Evolutionary conservation across 2,888 invertebrate genomes (phyloP), one percentile per base, ranked within the genome.

Genomic region (Camponotus fellah): DNA sequence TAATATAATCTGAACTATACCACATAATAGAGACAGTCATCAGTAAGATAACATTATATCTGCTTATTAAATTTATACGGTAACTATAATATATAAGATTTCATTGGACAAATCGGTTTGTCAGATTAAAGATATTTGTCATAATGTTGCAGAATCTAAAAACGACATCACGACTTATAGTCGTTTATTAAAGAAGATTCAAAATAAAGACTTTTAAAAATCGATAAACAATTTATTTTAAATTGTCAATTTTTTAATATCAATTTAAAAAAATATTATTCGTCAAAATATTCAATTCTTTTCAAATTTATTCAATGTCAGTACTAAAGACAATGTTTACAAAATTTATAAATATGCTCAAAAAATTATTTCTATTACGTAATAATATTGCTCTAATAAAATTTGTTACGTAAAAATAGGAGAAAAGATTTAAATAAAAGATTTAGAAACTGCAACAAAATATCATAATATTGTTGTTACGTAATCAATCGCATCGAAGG

Each of bases 11-110:
- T 69, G 46, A 80, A 26, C 12, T 46, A 46, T 32, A 26, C 37
- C 32, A 21, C 60, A 58, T 77, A 46, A 60, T 49, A 26, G 21
- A 71, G 43, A 58, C 34, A 77, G 43, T n/a, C 58, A 9, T 26
- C 26, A 6, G 58, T 40, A 21, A 69, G 58, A 71, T 71, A 79
- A 71, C 26, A 60, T 46, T 49, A n/a, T 21, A 46, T 49, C 32
- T 43, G 60, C 34, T 58, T 17, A 72, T 72, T 46, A 79, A 71
- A 34, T 71, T 79, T 68, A 71, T 17, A 56, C 12, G 17, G 37
- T 37, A 69, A 5, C 5, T n/a, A 6, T 14, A 56, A 69, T 17
- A n/a, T 26, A 32, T 9, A 34, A 43, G 32, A 60, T 34, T 21
- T 14, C 58, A 26, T 71, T 40, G 60, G 32, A 46, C 43, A 34